These are phyloP conservation scores for Sebastiscus albofasciatus DNA, from an alignment of 2,797 vertebrate species.

Conservation along the genomic window DNA sequence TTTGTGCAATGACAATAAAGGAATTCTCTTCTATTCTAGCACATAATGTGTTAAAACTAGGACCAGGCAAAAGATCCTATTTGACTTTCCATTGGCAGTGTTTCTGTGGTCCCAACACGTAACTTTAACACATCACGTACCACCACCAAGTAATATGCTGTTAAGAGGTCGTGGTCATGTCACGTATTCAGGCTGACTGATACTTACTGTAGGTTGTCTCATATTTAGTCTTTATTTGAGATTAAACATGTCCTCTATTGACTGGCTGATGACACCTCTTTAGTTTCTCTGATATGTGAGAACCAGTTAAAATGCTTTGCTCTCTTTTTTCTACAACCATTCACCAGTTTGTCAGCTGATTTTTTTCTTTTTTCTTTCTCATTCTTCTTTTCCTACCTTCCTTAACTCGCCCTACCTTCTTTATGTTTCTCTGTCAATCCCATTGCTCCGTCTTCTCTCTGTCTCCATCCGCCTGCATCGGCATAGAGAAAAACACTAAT, in stretches of 20 bases:
- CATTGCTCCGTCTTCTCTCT: not conserved
- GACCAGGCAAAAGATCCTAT: no score
- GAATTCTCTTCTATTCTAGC: no score
- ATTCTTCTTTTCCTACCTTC: not conserved
- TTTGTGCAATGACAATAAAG: no score
- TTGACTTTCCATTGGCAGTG: no score
- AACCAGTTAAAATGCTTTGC: not conserved
- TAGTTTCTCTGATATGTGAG: not conserved
- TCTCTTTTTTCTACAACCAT: not conserved
- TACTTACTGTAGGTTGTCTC: not conserved
- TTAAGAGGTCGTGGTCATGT: not conserved
- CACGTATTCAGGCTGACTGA: not conserved
- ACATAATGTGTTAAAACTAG: no score
- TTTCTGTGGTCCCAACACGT: no score
- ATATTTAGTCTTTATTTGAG: conserved; percentile 5
- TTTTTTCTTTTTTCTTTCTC: not conserved
- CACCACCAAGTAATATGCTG: not conserved
- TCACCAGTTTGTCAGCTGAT: not conserved
- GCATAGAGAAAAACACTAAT: not conserved
- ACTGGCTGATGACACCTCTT: not conserved
- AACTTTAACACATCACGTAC: no score
- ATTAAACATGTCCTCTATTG: conserved; percentile 2
- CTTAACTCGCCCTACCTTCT: not conserved
- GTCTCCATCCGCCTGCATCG: not conserved
- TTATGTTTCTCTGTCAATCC: not conserved